Evolutionary conservation across 1,140 invertebrate species (phyloP), one percentile per base, ranked within the genome.

Genomic region (Drosophila jambulina): DNA sequence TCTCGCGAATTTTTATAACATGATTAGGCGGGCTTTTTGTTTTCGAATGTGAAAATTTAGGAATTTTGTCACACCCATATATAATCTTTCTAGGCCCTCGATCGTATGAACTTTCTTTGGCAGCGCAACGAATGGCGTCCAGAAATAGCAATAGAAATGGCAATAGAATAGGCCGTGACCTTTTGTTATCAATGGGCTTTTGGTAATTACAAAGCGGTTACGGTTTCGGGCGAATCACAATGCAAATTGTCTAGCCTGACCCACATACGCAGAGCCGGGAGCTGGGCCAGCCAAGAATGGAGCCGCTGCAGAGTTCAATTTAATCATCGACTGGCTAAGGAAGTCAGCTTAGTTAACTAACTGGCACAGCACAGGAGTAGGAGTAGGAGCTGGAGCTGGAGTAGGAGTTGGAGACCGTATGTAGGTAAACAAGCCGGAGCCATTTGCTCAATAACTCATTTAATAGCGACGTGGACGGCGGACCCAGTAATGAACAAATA

Each of bases 371-470:
- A 57, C 65, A 85, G 57, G 46, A 49, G 46, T n/a, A 12, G 46
- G 25, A 25, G 45, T 17, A 17, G 46, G 12, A 34, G 32, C 32
- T 34, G 12, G 10, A 34, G 32, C 32, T 34, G 32, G 10, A 53
- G 78, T 65, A 42, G 60, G 71, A 36, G 48, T 29, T 9, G 32
- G 13, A 53, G 67, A 59, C 27, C 70, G 54, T 80, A 67, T 78
- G 84, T 84, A 64, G 84, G 84, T 75, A 87, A 87, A 81, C 72
- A 80, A 87, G 84, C 61, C 45, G 46, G 48, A 80, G 69, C 77
- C 72, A 87, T 83, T 88, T 88, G 84, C 80, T 78, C 84, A 87
- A 87, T 87, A 87, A 87, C 84, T 87, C 84, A 87, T 87, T 87
- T 87, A 87, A 88, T 84, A 84, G 72, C 84, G 77, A 87, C 85